Percentiles rank a stretch among this genome's conserved stretches.
Conservation (phyloP, 2,797 vertebrate genomes). For the Dermochelys coriacea region DNA sequence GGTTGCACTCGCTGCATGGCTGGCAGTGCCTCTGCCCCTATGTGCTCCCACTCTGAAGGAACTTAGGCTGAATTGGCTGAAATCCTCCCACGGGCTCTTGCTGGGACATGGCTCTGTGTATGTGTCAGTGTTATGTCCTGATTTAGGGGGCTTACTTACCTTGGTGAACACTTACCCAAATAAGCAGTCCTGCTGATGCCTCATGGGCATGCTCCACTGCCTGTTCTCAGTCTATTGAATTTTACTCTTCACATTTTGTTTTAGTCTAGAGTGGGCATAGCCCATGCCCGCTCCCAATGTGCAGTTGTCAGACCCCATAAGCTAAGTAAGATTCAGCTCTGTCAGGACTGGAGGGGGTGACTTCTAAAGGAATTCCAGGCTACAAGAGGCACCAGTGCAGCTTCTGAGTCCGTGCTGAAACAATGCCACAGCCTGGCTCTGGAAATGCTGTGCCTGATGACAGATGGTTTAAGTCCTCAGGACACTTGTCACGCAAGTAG, state of each 20-base stretch:
- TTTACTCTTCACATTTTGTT: not conserved
- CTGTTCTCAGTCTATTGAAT: not conserved
- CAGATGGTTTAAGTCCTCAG: not conserved
- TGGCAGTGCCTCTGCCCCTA: accelerated
- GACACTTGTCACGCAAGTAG: not conserved
- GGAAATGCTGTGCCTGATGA: not conserved
- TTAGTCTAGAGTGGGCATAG: not conserved
- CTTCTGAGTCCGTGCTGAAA: not conserved
- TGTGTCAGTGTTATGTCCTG: not conserved
- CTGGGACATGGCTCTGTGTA: not conserved
- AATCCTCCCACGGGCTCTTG: not conserved
- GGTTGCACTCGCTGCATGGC: not conserved
- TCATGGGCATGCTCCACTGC: not conserved
- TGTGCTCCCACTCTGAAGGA: accelerated
- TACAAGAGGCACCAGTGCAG: not conserved
- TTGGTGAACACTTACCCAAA: not conserved
- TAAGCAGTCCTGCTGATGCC: not conserved
- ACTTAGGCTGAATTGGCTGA: not conserved
- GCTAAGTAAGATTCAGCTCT: not conserved
- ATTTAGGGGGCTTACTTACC: not conserved
- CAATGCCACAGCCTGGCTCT: not conserved
- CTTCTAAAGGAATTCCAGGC: not conserved
- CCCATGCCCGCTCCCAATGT: not conserved
- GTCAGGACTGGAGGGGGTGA: not conserved
- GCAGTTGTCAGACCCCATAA: not conserved